Conservation (phyloP, 2,888 invertebrate genomes). For the Halocaridina rubra region DNA sequence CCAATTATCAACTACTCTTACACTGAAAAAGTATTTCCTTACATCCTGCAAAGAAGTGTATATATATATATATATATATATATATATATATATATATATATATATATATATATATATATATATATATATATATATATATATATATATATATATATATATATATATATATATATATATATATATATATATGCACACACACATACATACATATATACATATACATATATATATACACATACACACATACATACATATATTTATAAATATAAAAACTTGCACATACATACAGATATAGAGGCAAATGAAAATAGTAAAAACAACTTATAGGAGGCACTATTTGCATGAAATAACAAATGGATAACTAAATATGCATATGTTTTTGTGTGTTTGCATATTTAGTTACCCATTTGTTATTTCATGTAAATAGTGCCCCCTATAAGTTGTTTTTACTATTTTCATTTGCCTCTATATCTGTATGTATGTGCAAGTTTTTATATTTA, state of each 20-base stretch:
- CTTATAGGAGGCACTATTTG: too few relatives aligned
- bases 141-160: constrained; percentile 9
- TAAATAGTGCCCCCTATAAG: too few relatives aligned
- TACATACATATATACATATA: not conserved
- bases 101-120: not conserved
- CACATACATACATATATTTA: not conserved
- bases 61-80: constrained; percentile 32
- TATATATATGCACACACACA: not conserved
- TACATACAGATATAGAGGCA: too few relatives aligned
- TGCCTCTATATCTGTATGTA: not conserved
- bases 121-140: constrained; percentile 1
- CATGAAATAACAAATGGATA: too few relatives aligned
- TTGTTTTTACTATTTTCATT: too few relatives aligned
- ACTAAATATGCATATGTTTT: too few relatives aligned
- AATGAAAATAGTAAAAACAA: not conserved
- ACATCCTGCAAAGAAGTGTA: not conserved
- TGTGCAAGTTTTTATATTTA: not conserved
- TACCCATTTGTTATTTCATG: too few relatives aligned
- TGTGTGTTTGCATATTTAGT: too few relatives aligned
- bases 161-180: constrained; percentile 1
- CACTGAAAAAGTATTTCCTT: too few relatives aligned
- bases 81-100: not conserved
- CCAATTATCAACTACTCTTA: too few relatives aligned
- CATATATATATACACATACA: not conserved
- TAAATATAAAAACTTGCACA: not conserved